Evolutionary conservation across 2,888 invertebrate species (phyloP).

Genomic region (Ophion slaviceki): DNA sequence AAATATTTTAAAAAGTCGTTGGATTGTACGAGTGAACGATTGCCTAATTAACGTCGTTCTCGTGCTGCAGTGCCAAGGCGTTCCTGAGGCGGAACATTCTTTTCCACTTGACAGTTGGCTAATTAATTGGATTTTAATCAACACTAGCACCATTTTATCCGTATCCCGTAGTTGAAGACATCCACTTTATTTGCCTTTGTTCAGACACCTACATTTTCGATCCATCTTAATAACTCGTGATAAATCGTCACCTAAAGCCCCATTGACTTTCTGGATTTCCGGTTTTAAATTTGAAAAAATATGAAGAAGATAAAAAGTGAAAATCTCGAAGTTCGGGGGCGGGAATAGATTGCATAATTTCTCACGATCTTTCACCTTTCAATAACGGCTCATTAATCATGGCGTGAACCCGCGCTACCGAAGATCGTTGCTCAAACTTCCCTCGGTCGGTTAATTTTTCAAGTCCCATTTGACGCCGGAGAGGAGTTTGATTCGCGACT

Average conservation of each 20-base stretch:
- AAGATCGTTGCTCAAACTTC: slow-evolving; percentile 41
- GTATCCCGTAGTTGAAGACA: neutral
- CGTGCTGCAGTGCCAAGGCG: neutral
- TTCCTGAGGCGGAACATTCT: neutral
- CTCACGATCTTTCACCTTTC: slow-evolving; percentile 69
- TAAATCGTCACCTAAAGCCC: slow-evolving; percentile 14
- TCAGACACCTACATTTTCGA: slow-evolving; percentile 8
- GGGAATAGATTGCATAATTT: slow-evolving; percentile 66
- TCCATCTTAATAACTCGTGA: slow-evolving; percentile 47
- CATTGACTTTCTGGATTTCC: slow-evolving; percentile 58
- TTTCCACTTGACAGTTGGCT: no score
- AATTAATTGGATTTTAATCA: neutral
- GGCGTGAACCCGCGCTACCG: slow-evolving; percentile 11
- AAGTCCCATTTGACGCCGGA: slow-evolving; percentile 46
- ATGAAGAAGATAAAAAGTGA: slow-evolving; percentile 1
- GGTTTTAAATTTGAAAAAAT: slow-evolving; percentile 16
- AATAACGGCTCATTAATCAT: slow-evolving; percentile 72
- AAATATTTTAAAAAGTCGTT: neutral
- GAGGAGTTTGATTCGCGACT: neutral
- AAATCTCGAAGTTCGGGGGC: slow-evolving; percentile 27
- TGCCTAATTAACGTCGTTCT: neutral
- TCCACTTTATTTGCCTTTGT: neutral
- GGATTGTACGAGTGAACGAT: neutral
- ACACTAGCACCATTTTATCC: neutral
- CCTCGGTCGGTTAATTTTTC: slow-evolving; percentile 57